phyloP scores from a whole-genome alignment of 2,113 vertebrate genomes.

The Melanerpes aurifrons region DNA sequence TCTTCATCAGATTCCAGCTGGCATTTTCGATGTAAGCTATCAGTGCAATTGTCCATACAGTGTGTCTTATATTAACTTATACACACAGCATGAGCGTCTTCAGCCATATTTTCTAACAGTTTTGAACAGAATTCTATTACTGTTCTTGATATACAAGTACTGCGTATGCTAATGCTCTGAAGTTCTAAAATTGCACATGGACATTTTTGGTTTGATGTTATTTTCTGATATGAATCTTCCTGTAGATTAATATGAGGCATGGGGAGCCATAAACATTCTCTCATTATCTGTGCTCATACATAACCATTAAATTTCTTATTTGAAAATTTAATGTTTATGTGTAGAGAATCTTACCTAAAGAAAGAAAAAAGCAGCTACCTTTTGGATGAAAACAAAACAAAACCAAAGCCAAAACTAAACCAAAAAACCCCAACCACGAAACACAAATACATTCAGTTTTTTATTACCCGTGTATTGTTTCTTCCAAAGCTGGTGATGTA shows the following conservation, averaged over 20 bases:
- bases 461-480: neutral
- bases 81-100: neutral
- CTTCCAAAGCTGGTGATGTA: neutral
- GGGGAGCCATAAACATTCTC: constrained; percentile 65
- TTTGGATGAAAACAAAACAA: constrained; percentile 16
- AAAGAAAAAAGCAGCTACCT: constrained; percentile 60
- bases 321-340: constrained; percentile 30
- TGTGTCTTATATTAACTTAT: neutral
- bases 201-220: neutral
- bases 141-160: neutral
- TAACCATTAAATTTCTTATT: constrained; percentile 31
- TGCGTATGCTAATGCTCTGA: neutral
- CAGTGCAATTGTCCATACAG: neutral
- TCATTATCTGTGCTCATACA: constrained; percentile 58
- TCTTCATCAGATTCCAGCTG: neutral
- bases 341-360: neutral
- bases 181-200: neutral
- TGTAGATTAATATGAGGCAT: neutral
- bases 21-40: neutral
- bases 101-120: neutral
- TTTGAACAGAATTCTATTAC: neutral
- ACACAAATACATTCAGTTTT: neutral
- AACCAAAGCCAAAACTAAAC: neutral
- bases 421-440: neutral
- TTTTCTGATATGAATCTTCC: neutral